phyloP scores from a whole-genome alignment of 1,140 invertebrate genomes.

The Temnothorax curvispinosus region DNA sequence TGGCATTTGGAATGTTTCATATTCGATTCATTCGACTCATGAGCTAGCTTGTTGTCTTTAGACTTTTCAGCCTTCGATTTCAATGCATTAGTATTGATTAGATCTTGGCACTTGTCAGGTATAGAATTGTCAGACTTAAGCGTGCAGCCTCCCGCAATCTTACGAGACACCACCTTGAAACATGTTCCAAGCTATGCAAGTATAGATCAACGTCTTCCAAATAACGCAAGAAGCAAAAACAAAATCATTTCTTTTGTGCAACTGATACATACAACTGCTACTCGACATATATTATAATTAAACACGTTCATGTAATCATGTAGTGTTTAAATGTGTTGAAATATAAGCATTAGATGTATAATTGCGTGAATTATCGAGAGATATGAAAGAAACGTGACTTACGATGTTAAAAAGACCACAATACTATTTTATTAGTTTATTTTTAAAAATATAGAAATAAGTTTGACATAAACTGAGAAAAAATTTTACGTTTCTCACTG shows the following conservation, averaged over 20 bases:
- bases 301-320: slow-evolving; percentile 44
- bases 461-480: slow-evolving; percentile 11
- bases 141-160: slow-evolving; percentile 66
- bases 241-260: slow-evolving; percentile 49
- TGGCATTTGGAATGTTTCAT: slow-evolving; percentile 62
- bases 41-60: slow-evolving; percentile 71
- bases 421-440: slow-evolving; percentile 4
- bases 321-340: slow-evolving; percentile 42
- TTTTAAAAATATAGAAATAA: not conserved
- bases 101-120: slow-evolving; percentile 65
- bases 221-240: slow-evolving; percentile 42
- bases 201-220: slow-evolving; percentile 50
- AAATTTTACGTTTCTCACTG: slow-evolving; percentile 20
- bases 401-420: slow-evolving; percentile 1
- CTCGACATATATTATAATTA: slow-evolving; percentile 41
- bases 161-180: slow-evolving; percentile 77
- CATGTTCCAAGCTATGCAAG: slow-evolving; percentile 74
- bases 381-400: not conserved
- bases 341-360: slow-evolving; percentile 7
- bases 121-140: slow-evolving; percentile 69
- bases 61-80: slow-evolving; percentile 76
- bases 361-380: not conserved
- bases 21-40: slow-evolving; percentile 50
- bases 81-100: slow-evolving; percentile 66
- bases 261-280: slow-evolving; percentile 34